These are phyloP conservation scores for Donacobius atricapilla DNA, from an alignment of 2,113 vertebrate genomes.

Conservation along the genomic window DNA sequence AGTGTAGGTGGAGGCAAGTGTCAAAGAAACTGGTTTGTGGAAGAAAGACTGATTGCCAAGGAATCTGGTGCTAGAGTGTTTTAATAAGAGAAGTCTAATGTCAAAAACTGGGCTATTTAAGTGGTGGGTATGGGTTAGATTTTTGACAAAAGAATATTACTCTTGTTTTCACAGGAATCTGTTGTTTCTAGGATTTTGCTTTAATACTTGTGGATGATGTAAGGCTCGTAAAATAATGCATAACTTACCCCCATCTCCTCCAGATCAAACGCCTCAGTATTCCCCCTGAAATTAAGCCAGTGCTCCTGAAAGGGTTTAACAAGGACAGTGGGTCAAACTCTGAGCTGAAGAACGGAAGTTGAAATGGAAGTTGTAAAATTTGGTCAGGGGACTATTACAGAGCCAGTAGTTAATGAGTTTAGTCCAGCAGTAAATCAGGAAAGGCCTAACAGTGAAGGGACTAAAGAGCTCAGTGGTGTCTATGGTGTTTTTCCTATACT, in stretches of 20 bases:
- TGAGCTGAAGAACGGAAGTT: not conserved
- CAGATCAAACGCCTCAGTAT: not conserved
- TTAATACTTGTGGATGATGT: not conserved
- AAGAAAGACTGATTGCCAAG: not conserved
- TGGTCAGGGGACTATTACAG: not conserved
- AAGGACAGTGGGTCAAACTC: not conserved
- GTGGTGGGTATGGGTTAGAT: not conserved
- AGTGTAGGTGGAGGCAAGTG: rapidly evolving
- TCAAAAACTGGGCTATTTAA: not conserved
- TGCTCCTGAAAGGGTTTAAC: not conserved
- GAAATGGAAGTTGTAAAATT: constrained; percentile 32
- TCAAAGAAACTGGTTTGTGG: not conserved
- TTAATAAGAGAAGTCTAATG: not conserved
- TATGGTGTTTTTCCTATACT: not conserved
- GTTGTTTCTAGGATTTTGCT: not conserved
- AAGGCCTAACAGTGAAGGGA: not conserved
- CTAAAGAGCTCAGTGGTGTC: not conserved
- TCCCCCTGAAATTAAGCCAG: not conserved
- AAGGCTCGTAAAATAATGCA: not conserved
- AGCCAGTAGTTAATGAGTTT: constrained; percentile 6
- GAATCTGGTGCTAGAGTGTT: not conserved
- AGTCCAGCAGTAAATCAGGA: constrained; percentile 37
- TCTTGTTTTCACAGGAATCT: not conserved
- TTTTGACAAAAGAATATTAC: not conserved
- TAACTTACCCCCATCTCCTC: not conserved